Evolutionary conservation across 2,113 vertebrate genomes (phyloP).

Genomic region (Equus przewalskii): DNA sequence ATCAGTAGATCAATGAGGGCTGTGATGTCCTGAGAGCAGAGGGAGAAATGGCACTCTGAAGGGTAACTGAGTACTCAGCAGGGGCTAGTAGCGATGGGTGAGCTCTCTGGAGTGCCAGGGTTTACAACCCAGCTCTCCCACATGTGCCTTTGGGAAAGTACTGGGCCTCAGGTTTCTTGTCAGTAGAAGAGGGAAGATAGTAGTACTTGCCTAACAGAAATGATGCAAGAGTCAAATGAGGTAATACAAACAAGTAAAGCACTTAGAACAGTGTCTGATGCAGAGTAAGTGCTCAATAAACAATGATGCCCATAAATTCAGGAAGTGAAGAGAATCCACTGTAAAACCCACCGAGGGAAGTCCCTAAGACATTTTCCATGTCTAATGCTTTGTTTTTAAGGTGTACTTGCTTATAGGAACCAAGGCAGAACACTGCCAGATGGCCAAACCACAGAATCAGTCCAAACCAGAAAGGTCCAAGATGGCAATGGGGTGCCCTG

Average conservation of each 20-base stretch:
- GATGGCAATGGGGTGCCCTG: no score
- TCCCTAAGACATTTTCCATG: no score
- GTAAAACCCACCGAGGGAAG: neutral
- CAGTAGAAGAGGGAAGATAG: neutral
- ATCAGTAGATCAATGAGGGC: neutral
- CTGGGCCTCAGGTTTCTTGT: neutral
- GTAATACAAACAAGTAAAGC: neutral
- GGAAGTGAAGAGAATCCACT: neutral
- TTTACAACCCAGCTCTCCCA: neutral
- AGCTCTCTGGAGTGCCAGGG: neutral
- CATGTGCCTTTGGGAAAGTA: neutral
- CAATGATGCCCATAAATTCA: neutral
- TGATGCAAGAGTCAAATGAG: neutral
- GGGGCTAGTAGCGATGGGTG: neutral
- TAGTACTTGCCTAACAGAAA: neutral
- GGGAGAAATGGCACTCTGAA: neutral
- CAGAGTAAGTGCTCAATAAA: neutral
- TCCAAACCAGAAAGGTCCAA: no score
- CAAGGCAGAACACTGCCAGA: no score
- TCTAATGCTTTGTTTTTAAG: no score
- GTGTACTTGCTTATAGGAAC: no score
- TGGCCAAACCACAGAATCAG: no score
- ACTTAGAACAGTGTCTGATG: neutral
- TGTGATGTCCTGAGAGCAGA: neutral
- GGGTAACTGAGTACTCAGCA: neutral